Percentiles rank a stretch among this genome's conserved stretches.
These are phyloP conservation scores for Onthophagus taurus DNA, from an alignment of 1,140 invertebrate genomes.

Conservation along the genomic window DNA sequence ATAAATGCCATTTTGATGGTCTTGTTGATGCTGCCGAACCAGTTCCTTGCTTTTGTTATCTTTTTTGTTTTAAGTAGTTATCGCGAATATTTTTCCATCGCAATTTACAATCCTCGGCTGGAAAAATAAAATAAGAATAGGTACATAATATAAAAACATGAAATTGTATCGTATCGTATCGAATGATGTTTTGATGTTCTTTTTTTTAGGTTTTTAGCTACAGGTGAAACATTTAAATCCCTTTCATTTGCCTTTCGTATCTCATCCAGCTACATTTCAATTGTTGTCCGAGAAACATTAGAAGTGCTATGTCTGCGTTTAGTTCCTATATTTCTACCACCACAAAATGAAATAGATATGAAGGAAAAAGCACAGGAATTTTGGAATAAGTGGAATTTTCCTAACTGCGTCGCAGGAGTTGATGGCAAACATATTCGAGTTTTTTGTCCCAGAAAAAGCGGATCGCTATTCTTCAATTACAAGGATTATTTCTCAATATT, in stretches of 20 bases:
- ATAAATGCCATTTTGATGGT: too few relatives aligned
- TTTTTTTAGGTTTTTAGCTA: conserved; percentile 19
- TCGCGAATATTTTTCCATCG: conserved; percentile 15
- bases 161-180: too few relatives aligned
- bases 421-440: conserved; percentile 41
- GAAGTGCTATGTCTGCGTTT: conserved; percentile 14
- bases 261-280: conserved; percentile 17
- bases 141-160: too few relatives aligned
- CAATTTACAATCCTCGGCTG: conserved; percentile 8
- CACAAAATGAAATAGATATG: conserved; percentile 10
- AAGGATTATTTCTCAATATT: conserved; percentile 40
- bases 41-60: conserved; percentile 3
- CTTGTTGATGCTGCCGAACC: neutral
- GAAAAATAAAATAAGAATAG: conserved; percentile 11
- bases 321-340: conserved; percentile 16
- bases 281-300: conserved; percentile 15
- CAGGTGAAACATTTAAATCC: conserved; percentile 18
- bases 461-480: conserved; percentile 29
- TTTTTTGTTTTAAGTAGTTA: conserved; percentile 7
- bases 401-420: conserved; percentile 39
- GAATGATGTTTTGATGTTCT: neutral
- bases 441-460: conserved; percentile 27
- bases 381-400: conserved; percentile 39
- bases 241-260: conserved; percentile 21
- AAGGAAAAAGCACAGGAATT: conserved; percentile 30